Conservation (phyloP, 2,113 vertebrate genomes). For the Gopherus flavomarginatus region DNA sequence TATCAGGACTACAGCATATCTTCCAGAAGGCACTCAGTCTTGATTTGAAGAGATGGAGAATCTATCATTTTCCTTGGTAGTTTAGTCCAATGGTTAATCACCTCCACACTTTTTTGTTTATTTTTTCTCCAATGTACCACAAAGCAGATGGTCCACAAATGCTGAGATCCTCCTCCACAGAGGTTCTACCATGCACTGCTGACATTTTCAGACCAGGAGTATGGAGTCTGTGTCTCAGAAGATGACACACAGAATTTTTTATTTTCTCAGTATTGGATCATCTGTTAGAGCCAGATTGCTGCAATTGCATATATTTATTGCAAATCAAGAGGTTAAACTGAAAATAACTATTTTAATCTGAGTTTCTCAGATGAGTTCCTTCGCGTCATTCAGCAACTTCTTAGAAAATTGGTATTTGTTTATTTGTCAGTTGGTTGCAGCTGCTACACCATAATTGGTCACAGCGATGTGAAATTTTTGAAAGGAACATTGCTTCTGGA, state of each 20-base stretch:
- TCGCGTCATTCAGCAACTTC: background rate
- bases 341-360: background rate
- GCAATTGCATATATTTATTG: background rate
- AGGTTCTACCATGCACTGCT: background rate
- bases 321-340: background rate
- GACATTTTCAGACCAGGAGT: background rate
- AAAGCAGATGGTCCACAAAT: background rate
- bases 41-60: background rate
- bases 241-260: background rate
- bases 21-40: background rate
- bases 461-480: background rate
- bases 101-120: background rate
- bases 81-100: background rate
- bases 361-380: background rate
- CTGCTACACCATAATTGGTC: background rate
- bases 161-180: background rate
- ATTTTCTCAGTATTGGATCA: background rate
- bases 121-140: background rate
- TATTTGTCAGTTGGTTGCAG: background rate
- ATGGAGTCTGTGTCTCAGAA: background rate
- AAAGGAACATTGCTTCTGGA: background rate
- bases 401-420: background rate
- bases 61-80: background rate
- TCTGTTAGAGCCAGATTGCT: background rate
- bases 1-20: background rate